A percentile compares a stretch with the other conserved stretches of the same genome.
phyloP scores from a whole-genome alignment of 2,797 vertebrate species.

The Gymnothorax reevesii region DNA sequence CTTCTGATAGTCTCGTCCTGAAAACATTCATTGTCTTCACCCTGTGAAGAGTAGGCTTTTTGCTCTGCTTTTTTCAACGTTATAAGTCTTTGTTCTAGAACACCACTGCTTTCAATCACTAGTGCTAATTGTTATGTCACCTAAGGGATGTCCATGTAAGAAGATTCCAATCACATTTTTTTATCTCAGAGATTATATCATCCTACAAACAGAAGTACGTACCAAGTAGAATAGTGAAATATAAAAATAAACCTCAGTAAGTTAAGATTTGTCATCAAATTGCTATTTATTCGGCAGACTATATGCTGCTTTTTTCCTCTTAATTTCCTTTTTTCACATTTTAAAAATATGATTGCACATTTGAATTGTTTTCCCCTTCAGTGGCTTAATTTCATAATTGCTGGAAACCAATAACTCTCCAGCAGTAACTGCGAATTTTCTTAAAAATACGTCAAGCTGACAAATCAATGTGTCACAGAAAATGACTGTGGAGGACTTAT shows the following conservation, averaged over 20 bases:
- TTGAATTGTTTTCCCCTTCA: neutral
- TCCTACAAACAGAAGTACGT: neutral
- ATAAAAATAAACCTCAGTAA: neutral
- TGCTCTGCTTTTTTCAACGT: too few species aligned
- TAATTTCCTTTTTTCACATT: neutral
- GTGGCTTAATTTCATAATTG: neutral
- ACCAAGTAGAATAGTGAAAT: neutral
- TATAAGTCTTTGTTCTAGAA: too few species aligned
- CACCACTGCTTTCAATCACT: too few species aligned
- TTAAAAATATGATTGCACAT: neutral
- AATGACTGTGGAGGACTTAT: neutral
- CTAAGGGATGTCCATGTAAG: too few species aligned
- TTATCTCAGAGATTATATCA: neutral
- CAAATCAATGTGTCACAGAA: neutral
- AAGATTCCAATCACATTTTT: too few species aligned
- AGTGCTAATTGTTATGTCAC: too few species aligned
- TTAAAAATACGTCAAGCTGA: neutral
- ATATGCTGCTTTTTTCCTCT: too few species aligned
- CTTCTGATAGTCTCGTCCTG: neutral
- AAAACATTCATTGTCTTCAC: neutral
- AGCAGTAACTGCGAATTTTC: neutral
- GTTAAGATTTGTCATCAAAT: neutral
- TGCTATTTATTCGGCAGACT: neutral
- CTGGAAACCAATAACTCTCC: neutral
- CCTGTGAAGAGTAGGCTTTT: neutral